Base-by-base conservation (phyloP, 35 echinoderm and acorn worm species). In the Stichopus chloronotus region DNA sequence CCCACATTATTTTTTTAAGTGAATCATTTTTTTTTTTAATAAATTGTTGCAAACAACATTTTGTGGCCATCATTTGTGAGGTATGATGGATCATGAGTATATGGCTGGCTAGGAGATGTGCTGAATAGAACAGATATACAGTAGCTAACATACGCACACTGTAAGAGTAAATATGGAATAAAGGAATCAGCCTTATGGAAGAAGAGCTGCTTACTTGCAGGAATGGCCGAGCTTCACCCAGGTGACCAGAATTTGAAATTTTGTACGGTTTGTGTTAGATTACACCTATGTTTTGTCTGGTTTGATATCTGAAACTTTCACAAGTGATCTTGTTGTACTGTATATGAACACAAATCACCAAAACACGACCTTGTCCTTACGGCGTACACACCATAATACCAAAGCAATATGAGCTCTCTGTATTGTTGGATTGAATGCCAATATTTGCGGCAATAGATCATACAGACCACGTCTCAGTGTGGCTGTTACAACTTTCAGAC, bases 231-330 rank as follows among this genome's bases (percentile, higher is more conserved):
- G 82, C 17, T 58, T 58, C 55, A 20, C 57, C 82, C 82, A 85
- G 82, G 82, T 85, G 82, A 85, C 57, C 55, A 85, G 55, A 74
- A 74, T 74, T 74, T 74, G 69, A 74, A 85, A 85, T 85, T 85
- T 85, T 85, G 82, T 85, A 85, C 82, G 82, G 82, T 85, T 85
- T 85, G 82, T 85, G 82, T 85, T 58, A 74, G 82, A 85, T 56
- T 43, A 78, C 22, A 85, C 82, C 82, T 58, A 85, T 85, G 82
- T 55, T 85, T 11, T 85, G 82, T 85, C 82, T 85, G 82, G 82
- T 58, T 22, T n/a, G 69, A 74, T 21, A 7, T 19, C 69, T 74
- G 30, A 43, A 43, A 43, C 30, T 43, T 43, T 43, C 30, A 43
- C 30, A 43, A 43, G 30, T 43, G 30, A 43, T 43, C 30, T 43